Evolutionary conservation across 2,888 invertebrate genomes (phyloP).

Genomic region (Acanthococcus lagerstroemiae): DNA sequence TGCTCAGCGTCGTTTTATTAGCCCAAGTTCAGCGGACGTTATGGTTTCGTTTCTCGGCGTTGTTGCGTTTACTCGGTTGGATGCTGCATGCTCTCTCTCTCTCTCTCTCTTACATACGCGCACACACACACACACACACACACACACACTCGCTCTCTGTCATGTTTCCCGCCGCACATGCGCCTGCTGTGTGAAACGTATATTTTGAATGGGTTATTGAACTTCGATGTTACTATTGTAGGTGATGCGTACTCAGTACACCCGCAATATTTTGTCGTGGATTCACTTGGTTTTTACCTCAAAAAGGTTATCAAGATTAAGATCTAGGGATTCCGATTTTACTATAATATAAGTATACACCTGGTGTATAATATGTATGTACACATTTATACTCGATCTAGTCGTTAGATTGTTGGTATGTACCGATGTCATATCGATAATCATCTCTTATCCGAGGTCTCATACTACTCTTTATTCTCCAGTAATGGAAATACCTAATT

Average conservation of each 20-base stretch:
- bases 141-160: not conserved
- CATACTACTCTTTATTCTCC: too few relatives aligned
- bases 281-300: not conserved
- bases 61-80: not conserved
- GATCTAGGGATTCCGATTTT: too few relatives aligned
- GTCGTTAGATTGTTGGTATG: too few relatives aligned
- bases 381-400: not conserved
- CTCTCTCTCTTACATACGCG: too few relatives aligned
- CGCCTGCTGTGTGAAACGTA: not conserved
- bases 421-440: too few relatives aligned
- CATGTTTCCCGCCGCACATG: not conserved
- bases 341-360: not conserved
- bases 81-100: not conserved
- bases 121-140: not conserved
- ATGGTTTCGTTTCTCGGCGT: conserved; percentile 15
- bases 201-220: not conserved
- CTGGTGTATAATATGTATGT: not conserved
- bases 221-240: not conserved
- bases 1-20: not conserved
- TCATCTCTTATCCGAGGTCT: too few relatives aligned
- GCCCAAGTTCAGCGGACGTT: conserved; percentile 12
- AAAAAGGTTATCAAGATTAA: too few relatives aligned
- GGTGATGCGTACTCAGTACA: not conserved
- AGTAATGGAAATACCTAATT: too few relatives aligned
- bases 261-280: not conserved